Conservation (phyloP, 92 coral and sea anemone genomes). For the Galaxea fascicularis region DNA sequence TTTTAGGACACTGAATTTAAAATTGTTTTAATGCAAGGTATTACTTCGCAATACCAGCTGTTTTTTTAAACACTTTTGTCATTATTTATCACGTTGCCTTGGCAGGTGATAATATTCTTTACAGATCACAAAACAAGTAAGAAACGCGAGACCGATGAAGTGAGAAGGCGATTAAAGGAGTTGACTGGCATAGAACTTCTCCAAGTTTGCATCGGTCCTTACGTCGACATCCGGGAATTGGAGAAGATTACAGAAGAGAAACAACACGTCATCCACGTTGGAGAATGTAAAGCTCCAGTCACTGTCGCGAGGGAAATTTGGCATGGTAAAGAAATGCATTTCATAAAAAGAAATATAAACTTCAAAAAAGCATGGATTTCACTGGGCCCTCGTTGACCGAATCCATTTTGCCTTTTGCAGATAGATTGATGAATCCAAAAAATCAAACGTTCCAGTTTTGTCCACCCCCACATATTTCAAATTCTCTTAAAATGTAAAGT, state of each 20-base stretch:
- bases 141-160: not conserved
- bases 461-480: too few relatives aligned
- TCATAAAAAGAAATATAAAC: too few relatives aligned
- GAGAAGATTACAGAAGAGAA: constrained; percentile 16
- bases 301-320: constrained; percentile 5
- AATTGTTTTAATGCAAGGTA: too few relatives aligned
- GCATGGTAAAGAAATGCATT: constrained; percentile 8
- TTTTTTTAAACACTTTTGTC: too few relatives aligned
- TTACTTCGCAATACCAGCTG: too few relatives aligned
- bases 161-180: not conserved
- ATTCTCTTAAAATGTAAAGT: too few relatives aligned
- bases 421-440: too few relatives aligned
- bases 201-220: constrained; percentile 52
- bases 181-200: constrained; percentile 28
- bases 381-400: too few relatives aligned
- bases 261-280: constrained; percentile 42
- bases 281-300: constrained; percentile 21
- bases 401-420: too few relatives aligned
- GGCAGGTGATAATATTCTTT: constrained; percentile 4
- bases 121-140: constrained; percentile 18
- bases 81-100: not conserved
- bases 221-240: constrained; percentile 29
- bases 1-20: not conserved
- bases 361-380: too few relatives aligned
- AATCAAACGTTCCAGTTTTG: too few relatives aligned